phyloP scores from a whole-genome alignment of 1,140 invertebrate genomes.

The Drosophila ogumai region DNA sequence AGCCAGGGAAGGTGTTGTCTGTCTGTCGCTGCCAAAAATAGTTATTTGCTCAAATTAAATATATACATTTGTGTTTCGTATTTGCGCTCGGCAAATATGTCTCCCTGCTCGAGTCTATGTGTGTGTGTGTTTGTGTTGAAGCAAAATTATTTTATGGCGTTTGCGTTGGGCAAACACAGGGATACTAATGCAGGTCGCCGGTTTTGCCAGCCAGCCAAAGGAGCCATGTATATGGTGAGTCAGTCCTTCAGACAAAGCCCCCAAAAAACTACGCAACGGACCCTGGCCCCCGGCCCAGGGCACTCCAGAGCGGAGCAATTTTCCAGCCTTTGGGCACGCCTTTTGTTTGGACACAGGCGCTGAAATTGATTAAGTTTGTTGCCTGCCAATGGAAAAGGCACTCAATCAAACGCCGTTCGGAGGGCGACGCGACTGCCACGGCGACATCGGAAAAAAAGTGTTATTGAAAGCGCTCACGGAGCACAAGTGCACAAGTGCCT shows the following conservation, averaged over 20 bases:
- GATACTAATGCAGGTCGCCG: conserved; percentile 20
- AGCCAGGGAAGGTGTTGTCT: conserved; percentile 14
- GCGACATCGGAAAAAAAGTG: conserved; percentile 43
- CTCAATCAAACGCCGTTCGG: conserved; percentile 67
- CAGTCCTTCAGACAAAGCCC: conserved; percentile 41
- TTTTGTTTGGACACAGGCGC: conserved; percentile 79
- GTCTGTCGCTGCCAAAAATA: conserved; percentile 66
- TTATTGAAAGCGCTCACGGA: conserved; percentile 41
- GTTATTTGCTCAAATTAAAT: conserved; percentile 76
- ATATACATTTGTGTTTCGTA: conserved; percentile 81
- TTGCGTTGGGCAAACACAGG: conserved; percentile 55
- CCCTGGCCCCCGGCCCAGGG: background rate
- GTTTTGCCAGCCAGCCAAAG: conserved; percentile 25
- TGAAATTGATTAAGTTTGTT: conserved; percentile 81
- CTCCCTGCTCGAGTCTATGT: conserved; percentile 8
- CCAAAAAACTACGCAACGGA: conserved; percentile 43
- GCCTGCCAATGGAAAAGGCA: conserved; percentile 75
- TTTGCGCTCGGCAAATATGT: conserved; percentile 72
- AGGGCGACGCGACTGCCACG: background rate
- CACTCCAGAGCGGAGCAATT: conserved; percentile 51
- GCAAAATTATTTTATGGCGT: conserved; percentile 77
- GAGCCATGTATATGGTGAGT: conserved; percentile 29
- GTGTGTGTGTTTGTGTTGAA: conserved; percentile 49
- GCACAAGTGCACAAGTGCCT: conserved; percentile 43
- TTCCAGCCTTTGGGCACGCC: conserved; percentile 73